Evolutionary conservation across 1,140 invertebrate species (phyloP).

Genomic region (Trachymyrmex septentrionalis): DNA sequence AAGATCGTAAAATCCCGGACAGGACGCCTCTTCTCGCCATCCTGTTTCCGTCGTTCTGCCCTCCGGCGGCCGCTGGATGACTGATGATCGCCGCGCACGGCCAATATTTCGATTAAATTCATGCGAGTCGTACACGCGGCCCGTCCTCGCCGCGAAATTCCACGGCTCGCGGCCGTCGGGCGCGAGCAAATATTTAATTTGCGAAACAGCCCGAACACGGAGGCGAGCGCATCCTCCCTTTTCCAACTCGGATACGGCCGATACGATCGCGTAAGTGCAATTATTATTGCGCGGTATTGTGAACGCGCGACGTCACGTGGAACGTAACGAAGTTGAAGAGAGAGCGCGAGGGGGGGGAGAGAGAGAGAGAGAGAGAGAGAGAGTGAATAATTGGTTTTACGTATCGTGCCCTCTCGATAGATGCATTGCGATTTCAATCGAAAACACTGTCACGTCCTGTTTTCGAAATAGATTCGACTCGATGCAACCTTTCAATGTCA

Average conservation of each 20-base stretch:
- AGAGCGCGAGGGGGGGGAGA: no score
- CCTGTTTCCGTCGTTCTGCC: slow-evolving; percentile 20
- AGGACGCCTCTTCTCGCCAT: background rate
- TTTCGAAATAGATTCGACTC: slow-evolving; percentile 13
- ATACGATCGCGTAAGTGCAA: slow-evolving; percentile 42
- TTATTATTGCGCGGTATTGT: slow-evolving; percentile 45
- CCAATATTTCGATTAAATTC: slow-evolving; percentile 64
- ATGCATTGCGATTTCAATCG: slow-evolving; percentile 26
- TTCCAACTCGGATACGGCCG: background rate
- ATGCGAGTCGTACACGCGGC: slow-evolving; percentile 25
- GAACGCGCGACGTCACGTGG: slow-evolving; percentile 21
- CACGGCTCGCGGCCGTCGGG: slow-evolving; percentile 2
- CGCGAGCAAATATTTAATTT: slow-evolving; percentile 60
- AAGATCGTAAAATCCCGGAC: slow-evolving; percentile 60
- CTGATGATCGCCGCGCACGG: slow-evolving; percentile 53
- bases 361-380: background rate
- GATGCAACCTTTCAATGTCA: background rate
- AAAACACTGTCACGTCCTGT: slow-evolving; percentile 1
- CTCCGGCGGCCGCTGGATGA: slow-evolving; percentile 49
- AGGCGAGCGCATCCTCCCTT: background rate
- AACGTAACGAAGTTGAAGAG: slow-evolving; percentile 20
- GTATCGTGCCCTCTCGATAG: slow-evolving; percentile 34
- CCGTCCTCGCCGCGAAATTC: slow-evolving; percentile 35
- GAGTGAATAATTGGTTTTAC: slow-evolving; percentile 43
- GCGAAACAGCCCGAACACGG: background rate